Base-by-base conservation (phyloP, 2,797 vertebrate genomes). In the Champsocephalus gunnari region DNA sequence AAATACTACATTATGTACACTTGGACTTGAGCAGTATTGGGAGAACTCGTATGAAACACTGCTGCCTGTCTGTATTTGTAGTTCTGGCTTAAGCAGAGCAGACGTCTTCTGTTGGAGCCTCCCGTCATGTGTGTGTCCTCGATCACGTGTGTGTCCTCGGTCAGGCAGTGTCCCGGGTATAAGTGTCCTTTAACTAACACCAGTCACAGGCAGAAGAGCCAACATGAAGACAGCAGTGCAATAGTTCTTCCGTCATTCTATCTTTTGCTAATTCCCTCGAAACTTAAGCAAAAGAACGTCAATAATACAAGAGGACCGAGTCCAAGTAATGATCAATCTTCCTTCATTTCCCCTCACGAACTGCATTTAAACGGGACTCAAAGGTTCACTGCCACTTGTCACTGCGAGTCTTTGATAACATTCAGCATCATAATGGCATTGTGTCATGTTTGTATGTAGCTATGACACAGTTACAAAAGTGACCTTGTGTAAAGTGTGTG, bases 1-100 rank as follows among this genome's bases (percentile, higher is more conserved):
- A 94, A 92, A 93, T 91, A 94, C 93, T 94, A 95, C 92, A 92
- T 88, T 94, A 95, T 95, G 90, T 94, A 95, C 95, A 95, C 70
- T 73, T 82, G 63, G 85, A 90, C 76, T 82, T 81, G 84, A 93
- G 91, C 80, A 90, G 68, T 72, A 72, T 77, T 41, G 9, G 55
- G 58, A 63, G 62, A 84, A 87, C 75, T 83, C 12, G 11, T 67
- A 67, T 72, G 73, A 88, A 78, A 86, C 80, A 72, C 75, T 59
- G 77, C 65, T 44, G 75, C 65, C 71, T 70, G 48, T 54, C 64
- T 66, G 24, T 76, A 64, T 80, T 77, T 73, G 67, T 54, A 53
- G 69, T 64, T 83, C 72, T 73, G 73, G 43, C 57, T 54, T 21
- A 24, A 61, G 41, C 66, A 66, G 67, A 79, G 71, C 58, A 81